Conservation (phyloP, 2,113 vertebrate genomes). For the Canis aureus region DNA sequence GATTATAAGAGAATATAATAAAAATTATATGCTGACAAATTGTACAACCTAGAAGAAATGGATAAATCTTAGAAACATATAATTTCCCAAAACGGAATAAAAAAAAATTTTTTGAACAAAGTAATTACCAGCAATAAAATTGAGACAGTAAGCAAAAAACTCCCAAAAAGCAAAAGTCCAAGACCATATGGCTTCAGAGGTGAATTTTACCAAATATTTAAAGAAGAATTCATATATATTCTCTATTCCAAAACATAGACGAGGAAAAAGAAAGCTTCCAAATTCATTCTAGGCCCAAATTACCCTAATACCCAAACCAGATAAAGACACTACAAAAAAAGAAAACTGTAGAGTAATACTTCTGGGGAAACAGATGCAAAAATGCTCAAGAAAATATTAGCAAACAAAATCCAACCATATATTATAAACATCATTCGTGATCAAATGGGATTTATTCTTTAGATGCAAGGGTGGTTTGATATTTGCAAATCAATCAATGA, state of each 20-base stretch:
- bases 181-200: not conserved
- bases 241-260: not conserved
- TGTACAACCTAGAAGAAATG: not conserved
- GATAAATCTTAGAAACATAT: not conserved
- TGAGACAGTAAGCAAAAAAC: not conserved
- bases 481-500: not conserved
- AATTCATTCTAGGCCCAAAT: not conserved
- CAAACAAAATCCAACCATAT: not conserved
- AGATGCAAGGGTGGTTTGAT: not conserved
- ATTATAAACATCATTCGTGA: not conserved
- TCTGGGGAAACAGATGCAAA: not conserved
- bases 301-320: not conserved
- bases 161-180: not conserved
- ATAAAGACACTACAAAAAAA: not conserved
- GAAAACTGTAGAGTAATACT: not conserved
- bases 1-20: not conserved
- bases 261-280: not conserved
- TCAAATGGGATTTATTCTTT: not conserved
- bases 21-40: not conserved
- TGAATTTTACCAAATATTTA: not conserved
- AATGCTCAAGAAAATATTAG: not conserved
- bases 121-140: not conserved
- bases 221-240: not conserved
- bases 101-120: not conserved
- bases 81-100: not conserved